Percentiles rank a stretch among this genome's conserved stretches.
Conservation (phyloP, 2,888 invertebrate genomes). For the Chymomyza fuscimana region DNA sequence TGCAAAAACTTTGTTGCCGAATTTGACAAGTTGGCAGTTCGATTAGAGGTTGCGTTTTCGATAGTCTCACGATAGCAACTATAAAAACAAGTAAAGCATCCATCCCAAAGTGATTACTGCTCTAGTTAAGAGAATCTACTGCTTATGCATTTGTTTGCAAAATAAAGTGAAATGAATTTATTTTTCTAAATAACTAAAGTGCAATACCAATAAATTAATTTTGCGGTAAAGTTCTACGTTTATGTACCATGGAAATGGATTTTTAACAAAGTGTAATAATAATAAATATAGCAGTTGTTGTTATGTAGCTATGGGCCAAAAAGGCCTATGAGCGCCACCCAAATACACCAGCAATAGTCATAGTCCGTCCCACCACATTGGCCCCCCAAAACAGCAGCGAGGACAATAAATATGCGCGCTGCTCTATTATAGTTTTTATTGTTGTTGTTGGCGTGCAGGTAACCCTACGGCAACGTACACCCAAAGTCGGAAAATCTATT, state of each 20-base stretch:
- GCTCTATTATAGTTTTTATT: constrained; percentile 32
- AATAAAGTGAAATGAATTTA: not conserved
- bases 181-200: not conserved
- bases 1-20: not conserved
- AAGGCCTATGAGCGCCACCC: not conserved
- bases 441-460: constrained; percentile 19
- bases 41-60: not conserved
- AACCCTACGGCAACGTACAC: constrained; percentile 17
- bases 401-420: constrained; percentile 42
- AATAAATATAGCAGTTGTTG: constrained; percentile 25
- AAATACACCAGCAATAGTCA: not conserved
- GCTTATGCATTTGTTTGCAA: not conserved
- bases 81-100: not conserved
- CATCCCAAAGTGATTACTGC: not conserved
- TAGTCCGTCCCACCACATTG: not conserved
- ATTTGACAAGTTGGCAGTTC: not conserved
- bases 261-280: not conserved
- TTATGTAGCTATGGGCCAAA: not conserved
- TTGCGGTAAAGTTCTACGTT: constrained; percentile 19
- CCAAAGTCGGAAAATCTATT: constrained; percentile 52
- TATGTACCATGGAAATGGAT: not conserved
- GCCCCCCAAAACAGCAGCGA: constrained; percentile 19
- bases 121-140: not conserved
- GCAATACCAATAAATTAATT: constrained; percentile 24
- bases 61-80: not conserved